Evolutionary conservation across 2,888 invertebrate species (phyloP).

Genomic region (Orthosia gracilis): DNA sequence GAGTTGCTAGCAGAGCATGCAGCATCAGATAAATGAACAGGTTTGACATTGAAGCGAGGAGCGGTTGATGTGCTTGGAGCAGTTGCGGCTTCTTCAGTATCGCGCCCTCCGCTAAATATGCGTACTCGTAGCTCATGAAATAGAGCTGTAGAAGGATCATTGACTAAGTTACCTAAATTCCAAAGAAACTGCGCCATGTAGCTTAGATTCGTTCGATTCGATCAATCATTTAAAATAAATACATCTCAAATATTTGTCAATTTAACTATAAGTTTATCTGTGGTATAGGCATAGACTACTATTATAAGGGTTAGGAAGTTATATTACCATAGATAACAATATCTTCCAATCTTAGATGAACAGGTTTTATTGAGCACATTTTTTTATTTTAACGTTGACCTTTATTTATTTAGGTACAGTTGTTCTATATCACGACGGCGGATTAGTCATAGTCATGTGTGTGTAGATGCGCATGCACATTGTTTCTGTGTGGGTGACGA

Average conservation of each 20-base stretch:
- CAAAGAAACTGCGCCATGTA: constrained; percentile 78
- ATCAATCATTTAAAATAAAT: not conserved
- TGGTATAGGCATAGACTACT: not conserved
- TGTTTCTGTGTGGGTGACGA: too few relatives aligned
- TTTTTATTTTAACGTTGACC: not conserved
- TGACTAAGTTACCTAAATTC: constrained; percentile 80
- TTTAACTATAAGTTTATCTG: too few relatives aligned
- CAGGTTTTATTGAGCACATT: constrained; percentile 4
- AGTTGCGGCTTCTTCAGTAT: not conserved
- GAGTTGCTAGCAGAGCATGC: constrained; percentile 33
- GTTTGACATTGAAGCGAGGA: constrained; percentile 5
- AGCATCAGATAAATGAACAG: constrained; percentile 3
- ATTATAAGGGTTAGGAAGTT: not conserved
- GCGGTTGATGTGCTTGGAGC: constrained; percentile 26
- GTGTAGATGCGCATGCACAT: too few relatives aligned
- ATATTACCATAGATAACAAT: constrained; percentile 18
- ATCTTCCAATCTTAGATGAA: not conserved
- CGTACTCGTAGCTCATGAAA: constrained; percentile 72
- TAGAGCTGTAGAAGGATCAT: constrained; percentile 79
- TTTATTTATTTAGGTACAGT: too few relatives aligned
- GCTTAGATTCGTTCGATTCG: not conserved
- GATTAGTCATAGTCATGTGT: too few relatives aligned
- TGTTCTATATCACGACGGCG: too few relatives aligned
- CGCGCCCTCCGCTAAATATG: constrained; percentile 58
- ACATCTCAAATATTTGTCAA: constrained; percentile 32